These are phyloP conservation scores for Patella caerulea DNA, from an alignment of 2,888 invertebrate genomes.

Conservation along the genomic window DNA sequence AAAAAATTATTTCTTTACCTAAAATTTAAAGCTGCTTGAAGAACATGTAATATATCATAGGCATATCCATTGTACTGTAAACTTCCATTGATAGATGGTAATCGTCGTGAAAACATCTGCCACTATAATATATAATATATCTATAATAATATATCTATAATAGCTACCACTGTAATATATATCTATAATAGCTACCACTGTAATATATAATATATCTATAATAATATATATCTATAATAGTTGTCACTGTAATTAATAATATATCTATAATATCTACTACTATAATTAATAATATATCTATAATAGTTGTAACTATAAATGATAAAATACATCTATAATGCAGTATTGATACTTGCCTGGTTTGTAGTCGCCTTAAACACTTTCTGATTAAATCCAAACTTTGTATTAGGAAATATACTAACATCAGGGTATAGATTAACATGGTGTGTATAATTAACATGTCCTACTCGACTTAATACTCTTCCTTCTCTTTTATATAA, in stretches of 20 bases:
- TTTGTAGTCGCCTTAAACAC: conserved; percentile 42
- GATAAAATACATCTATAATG: no score
- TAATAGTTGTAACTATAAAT: no score
- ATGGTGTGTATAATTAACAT: conserved; percentile 32
- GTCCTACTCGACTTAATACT: conserved; percentile 27
- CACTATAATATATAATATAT: conserved; percentile 25
- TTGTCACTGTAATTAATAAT: no score
- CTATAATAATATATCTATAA: no score
- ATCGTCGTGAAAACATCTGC: conserved; percentile 27
- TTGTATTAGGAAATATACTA: conserved; percentile 44
- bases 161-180: no score
- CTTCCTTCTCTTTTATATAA: conserved; percentile 25
- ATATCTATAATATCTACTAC: no score
- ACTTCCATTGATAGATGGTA: conserved; percentile 14
- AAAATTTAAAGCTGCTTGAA: conserved; percentile 31
- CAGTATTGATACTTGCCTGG: conserved; percentile 24
- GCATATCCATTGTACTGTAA: conserved; percentile 30
- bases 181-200: no score
- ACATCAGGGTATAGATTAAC: conserved; percentile 28
- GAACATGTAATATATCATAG: conserved; percentile 31
- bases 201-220: no score
- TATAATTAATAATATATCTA: no score
- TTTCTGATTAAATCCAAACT: conserved; percentile 46
- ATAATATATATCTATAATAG: no score
- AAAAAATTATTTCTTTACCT: conserved; percentile 16